phyloP scores from a whole-genome alignment of 2,797 vertebrate species.

The Sebastes cheni region DNA sequence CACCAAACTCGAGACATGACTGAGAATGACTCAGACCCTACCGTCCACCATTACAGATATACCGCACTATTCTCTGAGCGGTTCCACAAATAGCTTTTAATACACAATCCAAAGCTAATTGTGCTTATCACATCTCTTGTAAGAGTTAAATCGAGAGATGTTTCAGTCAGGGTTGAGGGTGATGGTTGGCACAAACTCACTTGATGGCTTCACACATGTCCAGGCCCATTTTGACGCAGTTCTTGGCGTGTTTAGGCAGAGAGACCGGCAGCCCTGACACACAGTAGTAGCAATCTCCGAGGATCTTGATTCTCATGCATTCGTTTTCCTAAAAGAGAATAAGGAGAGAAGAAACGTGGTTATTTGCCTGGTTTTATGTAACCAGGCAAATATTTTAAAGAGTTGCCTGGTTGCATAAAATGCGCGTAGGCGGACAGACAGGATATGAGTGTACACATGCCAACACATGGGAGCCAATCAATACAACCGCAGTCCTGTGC shows the following conservation, averaged over 20 bases:
- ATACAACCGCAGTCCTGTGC: background rate
- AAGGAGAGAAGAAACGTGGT: background rate
- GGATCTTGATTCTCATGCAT: slow-evolving; percentile 99
- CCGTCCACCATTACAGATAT: background rate
- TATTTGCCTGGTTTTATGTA: background rate
- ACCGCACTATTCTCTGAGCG: background rate
- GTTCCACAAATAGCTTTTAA: background rate
- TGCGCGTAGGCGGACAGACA: background rate
- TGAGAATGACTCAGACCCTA: background rate
- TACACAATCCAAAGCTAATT: background rate
- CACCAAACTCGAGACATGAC: background rate
- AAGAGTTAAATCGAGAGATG: background rate
- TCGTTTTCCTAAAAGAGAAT: slow-evolving; percentile 90
- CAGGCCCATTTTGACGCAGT: slow-evolving; percentile 99
- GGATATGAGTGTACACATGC: background rate
- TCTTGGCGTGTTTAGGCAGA: slow-evolving; percentile 94
- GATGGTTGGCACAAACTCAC: slow-evolving; percentile 80
- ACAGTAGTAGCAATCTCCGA: slow-evolving; percentile 99
- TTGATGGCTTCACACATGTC: slow-evolving; percentile 99
- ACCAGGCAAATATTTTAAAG: background rate
- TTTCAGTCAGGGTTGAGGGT: background rate
- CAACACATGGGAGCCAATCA: background rate
- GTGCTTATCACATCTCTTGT: background rate
- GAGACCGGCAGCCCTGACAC: slow-evolving; percentile 97
- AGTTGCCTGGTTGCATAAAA: background rate